phyloP scores from a whole-genome alignment of 2,113 vertebrate species.

The Vidua macroura region DNA sequence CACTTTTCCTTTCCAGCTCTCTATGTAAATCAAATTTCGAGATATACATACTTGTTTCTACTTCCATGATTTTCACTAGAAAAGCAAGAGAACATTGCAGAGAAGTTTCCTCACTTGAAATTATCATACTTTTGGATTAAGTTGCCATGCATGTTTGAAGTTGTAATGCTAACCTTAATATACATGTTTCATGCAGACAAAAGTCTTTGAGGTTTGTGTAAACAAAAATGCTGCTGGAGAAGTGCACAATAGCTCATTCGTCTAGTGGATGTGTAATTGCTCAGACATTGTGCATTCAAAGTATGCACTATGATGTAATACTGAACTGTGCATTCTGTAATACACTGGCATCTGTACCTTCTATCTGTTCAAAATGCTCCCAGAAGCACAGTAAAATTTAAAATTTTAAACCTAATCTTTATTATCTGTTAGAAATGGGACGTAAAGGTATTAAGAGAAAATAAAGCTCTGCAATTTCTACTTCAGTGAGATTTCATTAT shows the following conservation, averaged over 20 bases:
- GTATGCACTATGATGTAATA: rapidly evolving
- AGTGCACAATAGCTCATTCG: background rate
- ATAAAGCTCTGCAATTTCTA: background rate
- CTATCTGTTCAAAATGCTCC: background rate
- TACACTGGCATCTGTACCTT: background rate
- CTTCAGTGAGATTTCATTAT: background rate
- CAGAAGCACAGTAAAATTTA: background rate
- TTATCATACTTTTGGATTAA: background rate
- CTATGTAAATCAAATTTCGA: background rate
- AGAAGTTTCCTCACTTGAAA: background rate
- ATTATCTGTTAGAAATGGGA: background rate
- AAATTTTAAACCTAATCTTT: background rate
- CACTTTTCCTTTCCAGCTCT: background rate
- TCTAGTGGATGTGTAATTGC: background rate
- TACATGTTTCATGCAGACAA: rapidly evolving
- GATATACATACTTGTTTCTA: background rate
- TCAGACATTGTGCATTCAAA: background rate
- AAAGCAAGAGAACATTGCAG: background rate
- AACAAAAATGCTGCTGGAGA: background rate
- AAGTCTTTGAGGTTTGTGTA: background rate
- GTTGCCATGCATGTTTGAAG: background rate
- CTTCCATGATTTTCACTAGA: background rate
- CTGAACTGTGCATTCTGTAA: background rate
- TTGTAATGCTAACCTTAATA: background rate
- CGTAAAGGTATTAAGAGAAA: background rate